Evolutionary conservation across 2,888 invertebrate species (phyloP), one percentile per base, ranked within the genome.

Genomic region (Linnaemya tessellans): DNA sequence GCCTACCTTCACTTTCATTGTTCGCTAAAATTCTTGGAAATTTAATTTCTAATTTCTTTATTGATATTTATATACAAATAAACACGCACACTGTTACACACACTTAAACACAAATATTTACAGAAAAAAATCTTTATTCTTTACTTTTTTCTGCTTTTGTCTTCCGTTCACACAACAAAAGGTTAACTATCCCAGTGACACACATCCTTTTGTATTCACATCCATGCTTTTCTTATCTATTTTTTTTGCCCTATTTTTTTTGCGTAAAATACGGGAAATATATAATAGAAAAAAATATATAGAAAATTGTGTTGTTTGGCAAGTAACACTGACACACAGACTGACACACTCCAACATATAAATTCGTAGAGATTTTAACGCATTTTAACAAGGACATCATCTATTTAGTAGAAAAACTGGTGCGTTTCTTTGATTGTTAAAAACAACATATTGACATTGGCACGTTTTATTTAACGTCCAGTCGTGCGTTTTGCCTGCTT

Each of bases 101-200:
- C 22, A 41, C 41, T 13, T 15, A 20, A 20, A 43, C 8, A 22
- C 22, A 56, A 70, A 75, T 56, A 56, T 35, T 58, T 64, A 1
- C 13, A 46, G 9, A 38, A 18, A 60, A 1, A 70, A 62, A 70
- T 7, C 30, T 74, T 8, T 49, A 30, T 54, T 30, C 49, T 64
- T 62, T 22, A 9, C 30, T 35, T 20, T 25, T 25, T 58, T 38
- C 15, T 54, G 13, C 38, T 41, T 56, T 70, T 82, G 56, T 71
- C 75, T 75, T 77, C 56, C 49, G 64, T 65, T 82, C 13, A 58
- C 38, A 13, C 13, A 58, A 56, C 38, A 77, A 77, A 85, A 85
- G 68, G 82, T 82, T 85, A 79, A 80, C 82, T 85, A 85, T 80
- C 75, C 85, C 38, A 85, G 82, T 85, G 85, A 85, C 85, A 85